phyloP scores from a whole-genome alignment of 2,797 vertebrate genomes.

The Pogoniulus pusillus region DNA sequence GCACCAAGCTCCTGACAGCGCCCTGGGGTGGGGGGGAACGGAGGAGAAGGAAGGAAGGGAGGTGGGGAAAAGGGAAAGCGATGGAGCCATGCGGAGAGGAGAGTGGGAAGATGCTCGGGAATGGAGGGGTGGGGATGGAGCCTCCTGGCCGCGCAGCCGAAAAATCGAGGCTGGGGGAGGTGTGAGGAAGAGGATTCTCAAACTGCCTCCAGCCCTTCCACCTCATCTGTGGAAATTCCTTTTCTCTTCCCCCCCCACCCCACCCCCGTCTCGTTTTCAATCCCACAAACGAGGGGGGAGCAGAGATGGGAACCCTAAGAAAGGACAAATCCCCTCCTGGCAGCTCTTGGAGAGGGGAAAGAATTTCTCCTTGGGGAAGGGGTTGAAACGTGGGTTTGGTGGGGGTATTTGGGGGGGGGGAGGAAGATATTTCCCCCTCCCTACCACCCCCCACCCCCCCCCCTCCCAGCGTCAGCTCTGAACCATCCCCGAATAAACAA shows the following conservation, averaged over 20 bases:
- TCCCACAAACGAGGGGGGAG: fast-evolving
- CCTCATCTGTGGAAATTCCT: not conserved
- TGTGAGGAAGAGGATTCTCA: not conserved
- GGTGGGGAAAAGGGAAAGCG: not conserved
- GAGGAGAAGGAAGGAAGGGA: not conserved
- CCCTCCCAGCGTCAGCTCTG: not conserved
- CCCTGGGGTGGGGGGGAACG: no score
- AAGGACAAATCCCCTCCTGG: not conserved
- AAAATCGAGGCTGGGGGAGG: not conserved
- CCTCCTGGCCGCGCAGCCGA: not conserved
- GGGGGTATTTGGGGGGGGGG: no score
- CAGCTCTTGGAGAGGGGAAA: not conserved
- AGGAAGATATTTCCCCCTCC: not conserved
- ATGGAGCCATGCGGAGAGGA: not conserved
- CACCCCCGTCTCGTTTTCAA: not conserved
- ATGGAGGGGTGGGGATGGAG: not conserved
- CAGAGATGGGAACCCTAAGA: not conserved
- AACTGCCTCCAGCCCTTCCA: not conserved
- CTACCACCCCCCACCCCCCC: no score
- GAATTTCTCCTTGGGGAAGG: not conserved
- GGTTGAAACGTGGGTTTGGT: no score
- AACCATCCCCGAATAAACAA: not conserved
- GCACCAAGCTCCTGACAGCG: not conserved
- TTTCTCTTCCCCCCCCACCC: no score
- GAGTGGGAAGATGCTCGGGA: not conserved